Conservation (phyloP, 2,113 vertebrate species). For the Bettongia penicillata region DNA sequence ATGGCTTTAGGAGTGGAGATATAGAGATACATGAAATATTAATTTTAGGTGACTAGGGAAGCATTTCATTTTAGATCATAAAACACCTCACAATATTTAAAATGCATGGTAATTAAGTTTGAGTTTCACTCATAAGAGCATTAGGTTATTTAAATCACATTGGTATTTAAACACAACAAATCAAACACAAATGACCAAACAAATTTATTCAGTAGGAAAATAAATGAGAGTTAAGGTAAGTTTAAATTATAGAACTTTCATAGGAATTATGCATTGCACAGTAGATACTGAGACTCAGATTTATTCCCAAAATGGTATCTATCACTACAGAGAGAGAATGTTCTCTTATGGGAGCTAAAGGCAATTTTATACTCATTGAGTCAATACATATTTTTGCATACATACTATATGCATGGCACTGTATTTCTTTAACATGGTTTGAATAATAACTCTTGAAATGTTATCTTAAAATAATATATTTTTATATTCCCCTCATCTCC, state of each 20-base stretch:
- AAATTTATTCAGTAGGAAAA: background rate
- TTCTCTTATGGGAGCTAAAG: background rate
- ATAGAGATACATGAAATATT: background rate
- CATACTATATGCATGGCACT: constrained; percentile 21
- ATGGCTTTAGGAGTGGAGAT: background rate
- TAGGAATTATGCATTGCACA: background rate
- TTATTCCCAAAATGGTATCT: background rate
- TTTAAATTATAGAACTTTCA: background rate
- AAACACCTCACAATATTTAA: background rate
- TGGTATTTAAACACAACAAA: background rate
- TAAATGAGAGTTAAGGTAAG: background rate
- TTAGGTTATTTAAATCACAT: background rate
- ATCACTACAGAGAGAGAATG: background rate
- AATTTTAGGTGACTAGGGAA: background rate
- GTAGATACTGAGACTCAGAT: background rate
- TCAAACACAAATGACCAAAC: background rate
- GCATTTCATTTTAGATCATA: background rate
- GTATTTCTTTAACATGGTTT: constrained; percentile 46
- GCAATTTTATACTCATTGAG: background rate
- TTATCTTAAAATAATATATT: constrained; percentile 44
- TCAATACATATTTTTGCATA: constrained; percentile 32
- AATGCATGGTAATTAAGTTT: background rate
- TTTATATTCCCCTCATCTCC: background rate
- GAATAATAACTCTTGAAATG: constrained; percentile 30
- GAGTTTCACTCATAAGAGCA: background rate